phyloP scores from a whole-genome alignment of 2,888 invertebrate genomes.

The Brachypterus glaber region DNA sequence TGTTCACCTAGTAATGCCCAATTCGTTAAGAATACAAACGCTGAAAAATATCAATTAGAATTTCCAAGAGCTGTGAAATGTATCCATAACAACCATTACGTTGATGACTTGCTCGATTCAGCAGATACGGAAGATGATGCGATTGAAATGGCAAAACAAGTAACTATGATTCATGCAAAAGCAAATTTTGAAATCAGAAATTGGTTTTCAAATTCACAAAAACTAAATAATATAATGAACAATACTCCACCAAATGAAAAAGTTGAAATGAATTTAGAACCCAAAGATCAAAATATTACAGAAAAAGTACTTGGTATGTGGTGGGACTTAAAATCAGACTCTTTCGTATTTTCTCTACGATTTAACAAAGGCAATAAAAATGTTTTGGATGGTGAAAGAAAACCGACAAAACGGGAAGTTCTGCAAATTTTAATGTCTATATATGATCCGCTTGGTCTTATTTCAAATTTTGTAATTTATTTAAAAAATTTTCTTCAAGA shows the following conservation, averaged over 20 bases:
- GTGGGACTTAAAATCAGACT: conserved; percentile 9
- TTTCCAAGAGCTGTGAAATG: conserved; percentile 14
- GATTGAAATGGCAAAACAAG: too few relatives aligned
- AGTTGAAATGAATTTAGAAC: too few relatives aligned
- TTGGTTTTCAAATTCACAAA: conserved; percentile 23
- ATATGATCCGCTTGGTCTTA: conserved; percentile 13
- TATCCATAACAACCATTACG: conserved; percentile 17
- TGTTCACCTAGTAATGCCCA: conserved; percentile 16
- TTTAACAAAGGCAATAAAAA: conserved; percentile 14
- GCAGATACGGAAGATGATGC: conserved; percentile 16
- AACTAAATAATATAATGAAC: conserved; percentile 5
- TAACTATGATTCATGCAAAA: conserved; percentile 7
- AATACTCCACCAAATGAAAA: too few relatives aligned
- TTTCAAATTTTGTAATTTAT: conserved; percentile 17
- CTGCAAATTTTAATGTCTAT: conserved; percentile 13
- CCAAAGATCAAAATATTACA: too few relatives aligned
- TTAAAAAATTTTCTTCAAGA: conserved; percentile 16
- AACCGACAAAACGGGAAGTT: conserved; percentile 15
- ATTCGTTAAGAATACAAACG: conserved; percentile 18
- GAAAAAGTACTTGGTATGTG: conserved; percentile 14
- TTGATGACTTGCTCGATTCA: conserved; percentile 18
- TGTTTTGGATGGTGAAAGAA: conserved; percentile 8
- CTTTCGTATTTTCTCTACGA: conserved; percentile 4
- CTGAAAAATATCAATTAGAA: conserved; percentile 9
- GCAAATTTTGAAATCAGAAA: conserved; percentile 17